These are phyloP conservation scores for Folsomia manolachei DNA, from an alignment of 2,888 invertebrate species.

Conservation along the genomic window DNA sequence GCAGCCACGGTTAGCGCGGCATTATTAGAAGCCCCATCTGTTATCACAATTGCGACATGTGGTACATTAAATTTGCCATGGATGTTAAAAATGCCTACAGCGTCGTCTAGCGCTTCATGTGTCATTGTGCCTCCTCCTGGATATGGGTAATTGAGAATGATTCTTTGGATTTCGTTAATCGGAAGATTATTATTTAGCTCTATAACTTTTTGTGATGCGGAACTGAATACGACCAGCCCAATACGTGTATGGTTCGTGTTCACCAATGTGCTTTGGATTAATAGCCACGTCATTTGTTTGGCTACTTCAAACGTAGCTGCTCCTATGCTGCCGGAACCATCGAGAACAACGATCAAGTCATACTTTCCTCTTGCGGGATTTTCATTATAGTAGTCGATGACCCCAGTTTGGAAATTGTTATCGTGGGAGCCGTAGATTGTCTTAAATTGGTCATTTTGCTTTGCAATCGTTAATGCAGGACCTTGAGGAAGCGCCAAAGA, in stretches of 20 bases:
- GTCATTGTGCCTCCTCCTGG: constrained; percentile 23
- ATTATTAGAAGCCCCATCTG: constrained; percentile 21
- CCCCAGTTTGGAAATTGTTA: not conserved
- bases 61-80: constrained; percentile 20
- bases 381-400: not conserved
- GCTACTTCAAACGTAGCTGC: constrained; percentile 14
- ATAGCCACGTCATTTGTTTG: constrained; percentile 17
- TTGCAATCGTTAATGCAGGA: not conserved
- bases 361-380: constrained; percentile 17
- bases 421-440: not conserved
- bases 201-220: not conserved
- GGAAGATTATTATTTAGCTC: constrained; percentile 6
- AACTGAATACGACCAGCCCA: constrained; percentile 30
- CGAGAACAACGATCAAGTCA: constrained; percentile 34
- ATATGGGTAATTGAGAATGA: constrained; percentile 5
- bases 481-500: not conserved
- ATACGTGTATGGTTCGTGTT: too few relatives aligned
- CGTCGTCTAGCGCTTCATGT: constrained; percentile 8
- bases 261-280: constrained; percentile 17
- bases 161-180: not conserved
- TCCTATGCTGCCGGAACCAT: constrained; percentile 37
- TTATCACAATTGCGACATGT: constrained; percentile 24
- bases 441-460: not conserved
- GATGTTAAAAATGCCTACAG: constrained; percentile 11
- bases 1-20: not conserved